Evolutionary conservation across 2,797 vertebrate genomes (phyloP).

Genomic region (Poecile montanus): DNA sequence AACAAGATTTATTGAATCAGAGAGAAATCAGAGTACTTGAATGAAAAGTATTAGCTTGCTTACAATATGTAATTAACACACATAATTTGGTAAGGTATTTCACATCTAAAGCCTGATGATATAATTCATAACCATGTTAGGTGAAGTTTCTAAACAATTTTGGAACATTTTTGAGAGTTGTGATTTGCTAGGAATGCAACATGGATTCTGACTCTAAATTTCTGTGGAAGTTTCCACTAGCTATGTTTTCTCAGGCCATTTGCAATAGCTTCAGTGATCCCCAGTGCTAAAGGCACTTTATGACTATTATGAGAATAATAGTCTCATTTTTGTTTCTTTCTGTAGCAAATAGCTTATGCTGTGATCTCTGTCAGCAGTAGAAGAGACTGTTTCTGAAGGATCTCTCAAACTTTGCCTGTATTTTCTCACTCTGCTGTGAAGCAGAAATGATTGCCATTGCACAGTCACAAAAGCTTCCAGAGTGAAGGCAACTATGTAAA

Average conservation of each 20-base stretch:
- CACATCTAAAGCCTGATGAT: neutral
- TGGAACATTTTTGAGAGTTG: neutral
- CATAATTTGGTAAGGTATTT: neutral
- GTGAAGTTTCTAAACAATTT: neutral
- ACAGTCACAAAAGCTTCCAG: neutral
- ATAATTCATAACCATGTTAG: neutral
- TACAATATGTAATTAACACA: neutral
- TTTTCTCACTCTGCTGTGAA: neutral
- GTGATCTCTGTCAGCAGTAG: neutral
- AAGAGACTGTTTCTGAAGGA: neutral
- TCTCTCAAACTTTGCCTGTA: neutral
- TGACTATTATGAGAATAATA: neutral
- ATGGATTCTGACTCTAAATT: neutral
- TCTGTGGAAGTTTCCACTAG: neutral
- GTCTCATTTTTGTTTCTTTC: neutral
- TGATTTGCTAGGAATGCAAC: neutral
- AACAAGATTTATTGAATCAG: neutral
- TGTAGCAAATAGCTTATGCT: neutral
- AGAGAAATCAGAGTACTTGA: neutral
- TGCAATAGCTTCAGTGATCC: neutral
- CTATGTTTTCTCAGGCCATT: neutral
- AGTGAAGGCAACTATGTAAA: neutral
- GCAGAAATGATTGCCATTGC: neutral
- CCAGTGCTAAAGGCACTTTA: neutral
- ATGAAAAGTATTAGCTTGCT: neutral